A percentile compares a stretch with the other conserved stretches of the same genome.
Evolutionary conservation across 2,797 vertebrate species (phyloP).

Genomic region (Peromyscus aztecus): DNA sequence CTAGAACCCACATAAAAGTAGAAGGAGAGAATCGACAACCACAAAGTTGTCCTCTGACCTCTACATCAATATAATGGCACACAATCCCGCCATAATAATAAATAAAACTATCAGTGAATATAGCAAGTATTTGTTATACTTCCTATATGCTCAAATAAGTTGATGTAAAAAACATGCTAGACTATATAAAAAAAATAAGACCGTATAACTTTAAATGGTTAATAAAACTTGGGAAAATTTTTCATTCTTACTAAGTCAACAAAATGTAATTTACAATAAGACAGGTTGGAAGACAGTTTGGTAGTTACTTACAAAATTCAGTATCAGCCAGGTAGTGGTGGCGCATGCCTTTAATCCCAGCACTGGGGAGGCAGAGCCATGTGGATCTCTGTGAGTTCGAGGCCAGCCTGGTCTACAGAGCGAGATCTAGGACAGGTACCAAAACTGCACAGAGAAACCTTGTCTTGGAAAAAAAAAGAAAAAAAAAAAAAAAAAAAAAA

Average conservation of each 20-base stretch:
- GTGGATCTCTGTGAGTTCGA: no score
- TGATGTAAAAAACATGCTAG: slow-evolving; percentile 36
- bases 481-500: no score
- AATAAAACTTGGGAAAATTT: background rate
- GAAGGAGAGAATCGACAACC: background rate
- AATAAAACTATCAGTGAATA: slow-evolving; percentile 37
- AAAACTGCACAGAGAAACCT: no score
- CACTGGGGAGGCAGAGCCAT: no score
- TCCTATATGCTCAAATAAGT: slow-evolving; percentile 46
- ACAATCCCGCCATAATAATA: background rate
- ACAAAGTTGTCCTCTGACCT: background rate
- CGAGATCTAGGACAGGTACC: no score
- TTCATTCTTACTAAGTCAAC: slow-evolving; percentile 55
- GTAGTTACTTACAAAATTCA: slow-evolving; percentile 63
- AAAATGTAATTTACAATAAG: slow-evolving; percentile 65
- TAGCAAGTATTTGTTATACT: slow-evolving; percentile 1
- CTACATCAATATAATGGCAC: background rate
- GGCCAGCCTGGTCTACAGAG: no score
- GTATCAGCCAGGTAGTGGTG: background rate
- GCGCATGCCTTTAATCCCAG: no score
- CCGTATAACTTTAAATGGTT: slow-evolving; percentile 26
- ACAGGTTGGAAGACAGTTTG: slow-evolving; percentile 13
- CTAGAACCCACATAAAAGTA: background rate
- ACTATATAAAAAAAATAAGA: slow-evolving; percentile 44
- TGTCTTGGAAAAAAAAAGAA: background rate